phyloP scores from a whole-genome alignment of 2,797 vertebrate species.

The Bovichtus variegatus region DNA sequence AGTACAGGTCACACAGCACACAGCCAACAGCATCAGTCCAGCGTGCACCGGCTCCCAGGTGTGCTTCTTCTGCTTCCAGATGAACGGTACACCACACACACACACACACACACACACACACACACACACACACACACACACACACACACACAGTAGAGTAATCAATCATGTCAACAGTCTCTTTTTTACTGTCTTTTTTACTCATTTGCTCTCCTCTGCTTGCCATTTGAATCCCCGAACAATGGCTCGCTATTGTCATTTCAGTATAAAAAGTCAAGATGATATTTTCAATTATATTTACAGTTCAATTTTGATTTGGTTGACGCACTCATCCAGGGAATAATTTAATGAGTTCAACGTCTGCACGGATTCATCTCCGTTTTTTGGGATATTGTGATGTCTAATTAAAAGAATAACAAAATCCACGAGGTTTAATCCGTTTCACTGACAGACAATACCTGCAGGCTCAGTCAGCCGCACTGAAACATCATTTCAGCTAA shows the following conservation, averaged over 20 bases:
- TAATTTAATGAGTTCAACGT: background rate
- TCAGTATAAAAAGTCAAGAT: background rate
- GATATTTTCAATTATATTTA: background rate
- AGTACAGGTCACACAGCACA: constrained; percentile 34
- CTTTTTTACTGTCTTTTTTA: background rate
- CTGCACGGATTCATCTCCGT: background rate
- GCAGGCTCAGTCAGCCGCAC: background rate
- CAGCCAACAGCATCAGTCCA: constrained; percentile 45
- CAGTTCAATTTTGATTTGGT: background rate
- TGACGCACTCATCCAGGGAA: background rate
- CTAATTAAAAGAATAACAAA: constrained; percentile 4
- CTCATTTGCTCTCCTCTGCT: background rate
- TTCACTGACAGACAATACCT: background rate
- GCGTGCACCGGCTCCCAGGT: constrained; percentile 52
- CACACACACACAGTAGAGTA: background rate
- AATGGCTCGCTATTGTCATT: background rate
- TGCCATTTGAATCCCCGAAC: background rate
- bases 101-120: background rate
- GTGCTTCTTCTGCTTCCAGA: constrained; percentile 49
- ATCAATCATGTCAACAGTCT: background rate
- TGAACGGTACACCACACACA: constrained; percentile 7
- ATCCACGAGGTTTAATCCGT: background rate
- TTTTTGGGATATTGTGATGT: background rate
- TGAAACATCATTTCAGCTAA: background rate
- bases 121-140: background rate